These are phyloP conservation scores for Pempheris klunzingeri DNA, from an alignment of 2,797 vertebrate species.

Conservation along the genomic window DNA sequence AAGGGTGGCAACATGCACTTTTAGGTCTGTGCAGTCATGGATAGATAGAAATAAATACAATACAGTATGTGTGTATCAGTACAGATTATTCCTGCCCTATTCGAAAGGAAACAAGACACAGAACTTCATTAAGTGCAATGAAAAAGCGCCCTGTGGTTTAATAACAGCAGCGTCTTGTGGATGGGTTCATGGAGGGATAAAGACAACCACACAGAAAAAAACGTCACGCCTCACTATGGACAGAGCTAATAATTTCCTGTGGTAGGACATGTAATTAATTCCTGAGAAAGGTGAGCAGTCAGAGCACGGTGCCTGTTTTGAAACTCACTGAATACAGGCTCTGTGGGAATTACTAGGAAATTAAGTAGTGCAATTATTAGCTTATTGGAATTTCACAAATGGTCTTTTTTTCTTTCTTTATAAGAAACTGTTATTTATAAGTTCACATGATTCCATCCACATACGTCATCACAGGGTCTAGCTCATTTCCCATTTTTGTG, in stretches of 20 bases:
- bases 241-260: constrained; percentile 51
- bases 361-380: constrained; percentile 54
- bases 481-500: constrained; percentile 44
- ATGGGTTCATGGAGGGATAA: constrained; percentile 35
- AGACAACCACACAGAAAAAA: constrained; percentile 1
- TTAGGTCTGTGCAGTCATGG: not conserved
- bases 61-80: constrained; percentile 1
- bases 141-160: constrained; percentile 22
- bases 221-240: constrained; percentile 13
- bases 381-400: constrained; percentile 40
- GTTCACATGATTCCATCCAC: constrained; percentile 23
- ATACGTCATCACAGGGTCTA: constrained; percentile 10
- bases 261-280: constrained; percentile 45
- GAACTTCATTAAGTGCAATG: constrained; percentile 28
- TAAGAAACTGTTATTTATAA: constrained; percentile 20
- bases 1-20: not conserved
- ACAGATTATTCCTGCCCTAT: not conserved
- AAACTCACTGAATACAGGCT: constrained; percentile 15
- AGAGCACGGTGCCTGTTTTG: constrained; percentile 26
- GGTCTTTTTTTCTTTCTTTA: constrained; percentile 32
- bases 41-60: constrained; percentile 9
- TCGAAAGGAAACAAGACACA: constrained; percentile 22
- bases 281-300: constrained; percentile 30
- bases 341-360: constrained; percentile 32
- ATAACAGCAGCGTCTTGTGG: constrained; percentile 8